phyloP scores from a whole-genome alignment of 2,797 vertebrate genomes.

The Acridotheres tristis region DNA sequence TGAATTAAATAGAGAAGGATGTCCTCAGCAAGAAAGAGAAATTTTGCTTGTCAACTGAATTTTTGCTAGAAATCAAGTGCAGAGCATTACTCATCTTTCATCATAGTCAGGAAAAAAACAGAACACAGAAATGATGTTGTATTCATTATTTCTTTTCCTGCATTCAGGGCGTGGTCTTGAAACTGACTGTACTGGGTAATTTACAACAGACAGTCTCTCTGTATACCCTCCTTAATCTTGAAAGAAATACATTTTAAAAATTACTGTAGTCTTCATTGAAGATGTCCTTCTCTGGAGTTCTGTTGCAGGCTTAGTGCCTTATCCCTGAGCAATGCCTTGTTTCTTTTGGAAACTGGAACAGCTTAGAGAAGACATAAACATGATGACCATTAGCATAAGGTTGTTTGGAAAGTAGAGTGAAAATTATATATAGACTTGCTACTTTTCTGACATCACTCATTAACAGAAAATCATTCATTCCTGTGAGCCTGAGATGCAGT shows the following conservation, averaged over 20 bases:
- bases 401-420: background rate
- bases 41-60: background rate
- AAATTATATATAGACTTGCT: background rate
- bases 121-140: background rate
- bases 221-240: background rate
- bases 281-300: background rate
- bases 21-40: background rate
- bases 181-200: background rate
- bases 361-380: background rate
- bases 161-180: background rate
- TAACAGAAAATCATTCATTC: background rate
- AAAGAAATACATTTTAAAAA: background rate
- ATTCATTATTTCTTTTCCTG: slow-evolving; percentile 13
- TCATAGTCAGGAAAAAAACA: background rate
- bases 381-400: background rate
- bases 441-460: background rate
- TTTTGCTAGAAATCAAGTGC: background rate
- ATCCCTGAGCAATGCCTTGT: background rate
- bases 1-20: slow-evolving; percentile 1
- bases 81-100: slow-evolving; percentile 15
- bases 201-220: background rate
- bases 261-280: background rate
- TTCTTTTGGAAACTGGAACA: background rate
- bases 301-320: background rate
- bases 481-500: background rate